Evolutionary conservation across 2,888 invertebrate species (phyloP), one percentile per base, ranked within the genome.

Genomic region (Caenorhabditis doughertyi): DNA sequence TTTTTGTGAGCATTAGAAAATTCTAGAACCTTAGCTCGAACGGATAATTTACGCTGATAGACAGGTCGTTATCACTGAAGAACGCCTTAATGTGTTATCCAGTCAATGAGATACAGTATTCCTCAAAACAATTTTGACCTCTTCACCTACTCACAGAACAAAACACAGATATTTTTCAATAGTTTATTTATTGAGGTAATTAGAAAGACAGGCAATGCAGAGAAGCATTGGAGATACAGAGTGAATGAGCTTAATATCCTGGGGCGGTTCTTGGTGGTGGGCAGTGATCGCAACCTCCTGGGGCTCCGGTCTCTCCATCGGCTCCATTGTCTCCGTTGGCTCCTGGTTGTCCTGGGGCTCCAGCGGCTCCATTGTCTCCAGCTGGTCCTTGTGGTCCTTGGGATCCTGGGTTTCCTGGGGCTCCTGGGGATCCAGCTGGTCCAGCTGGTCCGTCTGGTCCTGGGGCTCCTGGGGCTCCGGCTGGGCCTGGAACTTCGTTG

Each of bases 281-380:
- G 60, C 85, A 85, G 70, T 85, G 85, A 32, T 84, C 84, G 84
- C 84, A 85, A 42, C 56, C 56, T 56, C 74, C 74, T 74, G 83
- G 85, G 65, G 76, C 80, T 74, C 89, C 89, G 32, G 86, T 84
- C 51, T 84, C 79, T 84, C 89, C 89, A 56, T 86, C 85, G 60
- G 86, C 74, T 83, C 83, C 83, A 39, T 83, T 79, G 83, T 80
- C 71, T 82, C 82, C 82, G 68, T 77, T 76, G 74, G 79, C 74
- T 83, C 83, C 83, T 83, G 83, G 83, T 65, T 83, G 81, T 82
- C 89, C 88, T 65, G 83, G 86, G 55, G 83, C 64, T 83, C 89
- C 89, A 51, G 85, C 83, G 29, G 84, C 73, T 85, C 88, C 88
- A 70, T 85, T 79, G 65, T 82, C 77, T 83, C 88, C 88, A 62